Conservation (phyloP, 2,797 vertebrate species). For the Sebastes aleutianus region DNA sequence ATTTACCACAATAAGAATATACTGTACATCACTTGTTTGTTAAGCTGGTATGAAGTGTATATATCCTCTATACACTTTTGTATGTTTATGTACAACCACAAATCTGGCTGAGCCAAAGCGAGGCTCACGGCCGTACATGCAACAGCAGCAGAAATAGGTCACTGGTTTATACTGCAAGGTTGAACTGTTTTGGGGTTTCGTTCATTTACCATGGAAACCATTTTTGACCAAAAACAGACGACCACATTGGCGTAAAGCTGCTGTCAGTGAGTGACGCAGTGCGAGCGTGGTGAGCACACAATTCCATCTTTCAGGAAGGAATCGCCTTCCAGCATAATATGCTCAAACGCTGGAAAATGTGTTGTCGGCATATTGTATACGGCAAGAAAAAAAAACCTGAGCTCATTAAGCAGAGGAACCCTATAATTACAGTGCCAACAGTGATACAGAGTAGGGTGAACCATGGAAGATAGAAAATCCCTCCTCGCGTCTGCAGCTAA, state of each 20-base stretch:
- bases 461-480: constrained; percentile 28
- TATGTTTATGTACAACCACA: constrained; percentile 5
- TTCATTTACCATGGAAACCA: constrained; percentile 73
- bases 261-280: constrained; percentile 60
- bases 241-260: constrained; percentile 63
- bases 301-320: constrained; percentile 66
- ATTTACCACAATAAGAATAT: constrained; percentile 3
- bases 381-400: constrained; percentile 26
- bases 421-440: constrained; percentile 64
- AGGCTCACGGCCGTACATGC: constrained; percentile 29
- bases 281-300: constrained; percentile 60
- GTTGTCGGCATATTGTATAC: constrained; percentile 62
- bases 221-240: constrained; percentile 68
- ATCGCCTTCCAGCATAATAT: constrained; percentile 39
- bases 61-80: neutral
- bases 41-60: neutral
- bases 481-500: constrained; percentile 28
- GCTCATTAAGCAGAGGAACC: constrained; percentile 48
- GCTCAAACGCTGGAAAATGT: constrained; percentile 74
- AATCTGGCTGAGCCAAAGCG: neutral
- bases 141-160: constrained; percentile 60
- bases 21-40: neutral
- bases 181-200: constrained; percentile 66
- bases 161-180: constrained; percentile 42
- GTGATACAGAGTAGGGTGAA: constrained; percentile 51